A percentile compares a stretch with the other conserved stretches of the same genome.
Evolutionary conservation across 2,113 vertebrate genomes (phyloP).

Genomic region (Zapus hudsonius): DNA sequence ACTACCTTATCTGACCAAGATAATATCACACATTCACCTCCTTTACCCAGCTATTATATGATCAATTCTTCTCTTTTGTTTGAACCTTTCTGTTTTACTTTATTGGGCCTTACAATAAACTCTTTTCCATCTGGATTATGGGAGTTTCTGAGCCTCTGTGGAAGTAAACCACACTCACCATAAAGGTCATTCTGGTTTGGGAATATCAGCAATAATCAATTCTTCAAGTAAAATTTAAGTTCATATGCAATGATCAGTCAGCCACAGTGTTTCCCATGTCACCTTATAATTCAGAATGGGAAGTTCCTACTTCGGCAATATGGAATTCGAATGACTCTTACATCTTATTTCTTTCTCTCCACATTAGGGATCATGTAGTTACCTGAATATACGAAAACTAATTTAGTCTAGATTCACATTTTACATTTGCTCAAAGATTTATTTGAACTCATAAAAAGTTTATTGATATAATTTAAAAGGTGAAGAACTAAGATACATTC

Average conservation of each 20-base stretch:
- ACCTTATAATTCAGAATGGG: constrained; percentile 45
- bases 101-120: constrained; percentile 25
- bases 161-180: constrained; percentile 20
- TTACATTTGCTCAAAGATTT: constrained; percentile 69
- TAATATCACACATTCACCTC: too few relatives aligned
- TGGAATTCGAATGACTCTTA: not conserved
- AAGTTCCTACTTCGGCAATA: not conserved
- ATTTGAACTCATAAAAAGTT: constrained; percentile 79
- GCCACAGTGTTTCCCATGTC: not conserved
- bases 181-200: constrained; percentile 7
- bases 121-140: not conserved
- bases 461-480: constrained; percentile 72
- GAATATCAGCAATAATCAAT: not conserved
- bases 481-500: constrained; percentile 75
- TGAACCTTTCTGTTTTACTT: constrained; percentile 35
- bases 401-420: constrained; percentile 66
- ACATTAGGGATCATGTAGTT: constrained; percentile 22
- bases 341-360: constrained; percentile 53
- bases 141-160: constrained; percentile 34
- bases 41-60: not conserved
- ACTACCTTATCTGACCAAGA: not conserved
- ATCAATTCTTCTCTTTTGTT: not conserved
- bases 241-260: constrained; percentile 22
- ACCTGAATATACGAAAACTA: constrained; percentile 59
- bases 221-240: constrained; percentile 39